phyloP scores from a whole-genome alignment of 2,888 invertebrate genomes.

The Acanthosepion esculentum region DNA sequence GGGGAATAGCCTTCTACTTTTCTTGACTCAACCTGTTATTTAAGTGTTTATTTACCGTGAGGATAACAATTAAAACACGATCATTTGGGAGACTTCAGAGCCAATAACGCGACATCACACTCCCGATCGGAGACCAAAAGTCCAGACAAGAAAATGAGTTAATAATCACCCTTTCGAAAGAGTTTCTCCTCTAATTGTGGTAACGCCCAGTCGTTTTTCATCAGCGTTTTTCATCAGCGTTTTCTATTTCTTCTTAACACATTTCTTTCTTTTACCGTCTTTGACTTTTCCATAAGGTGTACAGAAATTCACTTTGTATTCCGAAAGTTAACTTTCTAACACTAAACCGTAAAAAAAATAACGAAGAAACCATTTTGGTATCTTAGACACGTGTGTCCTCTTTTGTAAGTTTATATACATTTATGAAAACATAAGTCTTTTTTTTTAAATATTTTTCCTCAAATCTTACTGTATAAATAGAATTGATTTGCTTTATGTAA shows the following conservation, averaged over 20 bases:
- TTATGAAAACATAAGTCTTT: too few species aligned
- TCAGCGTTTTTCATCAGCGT: background rate
- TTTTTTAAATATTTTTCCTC: too few species aligned
- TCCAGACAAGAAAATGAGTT: constrained; percentile 33
- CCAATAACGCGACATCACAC: background rate
- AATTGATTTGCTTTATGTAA: too few species aligned
- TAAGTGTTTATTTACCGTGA: background rate
- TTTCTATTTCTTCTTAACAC: background rate
- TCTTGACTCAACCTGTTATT: background rate
- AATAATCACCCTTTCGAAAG: background rate
- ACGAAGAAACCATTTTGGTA: too few species aligned
- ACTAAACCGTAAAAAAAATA: too few species aligned
- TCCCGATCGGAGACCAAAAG: background rate
- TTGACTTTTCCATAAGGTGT: too few species aligned
- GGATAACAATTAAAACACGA: constrained; percentile 8
- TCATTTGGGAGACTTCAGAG: constrained; percentile 7
- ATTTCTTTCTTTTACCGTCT: background rate
- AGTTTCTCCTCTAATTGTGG: background rate
- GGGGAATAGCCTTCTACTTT: background rate
- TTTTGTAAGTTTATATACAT: too few species aligned
- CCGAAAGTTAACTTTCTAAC: too few species aligned
- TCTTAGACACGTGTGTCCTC: too few species aligned
- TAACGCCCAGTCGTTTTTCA: background rate
- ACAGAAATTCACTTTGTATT: too few species aligned
- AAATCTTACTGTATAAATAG: too few species aligned